Base-by-base conservation (phyloP, 2,888 invertebrate species). In the Theristus sp. region DNA sequence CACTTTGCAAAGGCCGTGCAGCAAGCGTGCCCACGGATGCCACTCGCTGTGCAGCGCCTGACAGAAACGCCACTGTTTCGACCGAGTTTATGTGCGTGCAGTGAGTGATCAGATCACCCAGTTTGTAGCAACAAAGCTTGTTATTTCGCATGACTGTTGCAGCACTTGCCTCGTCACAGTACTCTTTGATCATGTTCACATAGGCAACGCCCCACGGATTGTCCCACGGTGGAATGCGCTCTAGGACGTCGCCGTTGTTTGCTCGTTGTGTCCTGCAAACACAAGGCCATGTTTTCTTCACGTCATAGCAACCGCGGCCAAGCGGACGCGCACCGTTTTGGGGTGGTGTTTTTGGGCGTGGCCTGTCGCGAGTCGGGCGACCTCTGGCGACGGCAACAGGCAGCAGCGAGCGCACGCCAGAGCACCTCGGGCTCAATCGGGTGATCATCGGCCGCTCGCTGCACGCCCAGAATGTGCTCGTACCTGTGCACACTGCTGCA, bases 11-110 rank as follows among this genome's bases (percentile, higher is more conserved):
- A 86, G 73, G 61, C 84, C 83, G n/a, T 81, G 76, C 52, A 86
- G 78, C 28, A 87, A 75, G 54, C 81, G 81, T 0, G 86, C 85
- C 26, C 87, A 74, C 0, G 87, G 87, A 72, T 87, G 87, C 70
- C 82, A 81, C 24, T 57, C 24, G 17, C 10, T n/a, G 17, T 10
- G 28, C 56, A 27, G 3, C 6, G 30, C 27, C 56, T 56, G n/a
- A n/a, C n/a, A n/a, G n/a, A n/a, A n/a, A n/a, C n/a, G n/a, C n/a
- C n/a, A n/a, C n/a, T n/a, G n/a, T n/a, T n/a, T n/a, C n/a, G n/a
- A n/a, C n/a, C n/a, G n/a, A n/a, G n/a, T n/a, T n/a, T n/a, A n/a
- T n/a, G n/a, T n/a, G n/a, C n/a, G n/a, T n/a, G n/a, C n/a, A n/a
- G n/a, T n/a, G n/a, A n/a, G n/a, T n/a, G n/a, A n/a, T n/a, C n/a